Evolutionary conservation across 2,797 vertebrate species (phyloP).

Genomic region (Brachyalestes nurse): DNA sequence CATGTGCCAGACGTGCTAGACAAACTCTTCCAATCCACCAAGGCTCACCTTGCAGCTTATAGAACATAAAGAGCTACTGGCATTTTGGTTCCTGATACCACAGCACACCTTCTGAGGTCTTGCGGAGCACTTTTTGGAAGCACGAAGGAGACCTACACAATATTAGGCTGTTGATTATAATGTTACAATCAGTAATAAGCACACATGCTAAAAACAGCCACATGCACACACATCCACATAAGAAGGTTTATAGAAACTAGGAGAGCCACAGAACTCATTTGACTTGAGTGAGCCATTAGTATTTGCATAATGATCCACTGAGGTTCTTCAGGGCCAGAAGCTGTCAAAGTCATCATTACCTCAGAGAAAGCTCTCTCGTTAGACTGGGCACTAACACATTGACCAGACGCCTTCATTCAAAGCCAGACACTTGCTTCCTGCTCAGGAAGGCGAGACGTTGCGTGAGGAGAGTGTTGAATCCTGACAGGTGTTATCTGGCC

Average conservation of each 20-base stretch:
- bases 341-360: conserved; percentile 31
- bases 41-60: too few species aligned
- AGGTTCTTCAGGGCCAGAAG: conserved; percentile 1
- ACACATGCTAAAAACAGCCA: too few species aligned
- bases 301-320: conserved; percentile 8
- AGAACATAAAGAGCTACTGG: too few species aligned
- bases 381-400: conserved; percentile 16
- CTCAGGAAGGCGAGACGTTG: conserved; percentile 22
- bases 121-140: too few species aligned
- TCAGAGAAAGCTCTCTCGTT: conserved; percentile 10
- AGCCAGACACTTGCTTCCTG: background rate
- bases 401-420: conserved; percentile 18
- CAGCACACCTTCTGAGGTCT: too few species aligned
- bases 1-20: too few species aligned
- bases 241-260: background rate
- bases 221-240: background rate
- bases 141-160: too few species aligned
- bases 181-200: too few species aligned
- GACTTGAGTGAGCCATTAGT: background rate
- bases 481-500: conserved; percentile 27
- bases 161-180: too few species aligned
- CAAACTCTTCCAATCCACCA: too few species aligned
- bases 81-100: too few species aligned
- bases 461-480: conserved; percentile 25
- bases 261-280: background rate